Base-by-base conservation (phyloP, 2,888 invertebrate species). In the Harpalus rubripes region DNA sequence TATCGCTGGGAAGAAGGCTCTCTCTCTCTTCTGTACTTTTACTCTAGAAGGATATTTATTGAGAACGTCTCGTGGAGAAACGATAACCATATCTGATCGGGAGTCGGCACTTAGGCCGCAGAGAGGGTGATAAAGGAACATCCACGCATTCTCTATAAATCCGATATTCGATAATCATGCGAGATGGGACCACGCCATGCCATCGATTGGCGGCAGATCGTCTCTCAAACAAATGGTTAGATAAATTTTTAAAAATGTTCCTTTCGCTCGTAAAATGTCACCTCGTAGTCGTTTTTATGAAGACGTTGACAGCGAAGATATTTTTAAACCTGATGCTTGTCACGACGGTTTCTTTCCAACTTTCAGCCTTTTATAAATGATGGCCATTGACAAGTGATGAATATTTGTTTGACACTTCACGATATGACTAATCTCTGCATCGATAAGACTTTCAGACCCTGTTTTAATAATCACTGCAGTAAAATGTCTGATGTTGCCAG, bases 1-100 rank as follows among this genome's bases (percentile, higher is more conserved):
- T 7, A 18, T 12, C 68, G 65, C 15, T 26, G 32, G 72, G 59
- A 4, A 61, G 1, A 12, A 6, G 22, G 26, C 5, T 32, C 32
- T 32, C 32, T 32, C 32, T 22, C 22, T 22, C 22, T 22, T 22
- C 6, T 5, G 3, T 6, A 32, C 6, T 4, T 5, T 32, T 32
- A 32, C 22, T 63, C 44, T 52, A 52, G 44, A 12, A 81, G 44
- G 44, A 81, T 81, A 83, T 83, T 83, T 83, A 83, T 83, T 76
- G 76, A 76, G 59, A 61, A 61, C 83, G 83, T 83, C 72, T 26
- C 22, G 74, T 16, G 52, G 12, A 52, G 44, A 52, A 52, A 52
- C 83, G 83, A 83, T 83, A 83, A 83, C 74, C 83, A 82, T 83
- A 83, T 83, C 83, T 83, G 83, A 83, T 83, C 74, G 39, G 72